Evolutionary conservation across 2,888 invertebrate genomes (phyloP), one percentile per base, ranked within the genome.

Genomic region (Dicycla oo): DNA sequence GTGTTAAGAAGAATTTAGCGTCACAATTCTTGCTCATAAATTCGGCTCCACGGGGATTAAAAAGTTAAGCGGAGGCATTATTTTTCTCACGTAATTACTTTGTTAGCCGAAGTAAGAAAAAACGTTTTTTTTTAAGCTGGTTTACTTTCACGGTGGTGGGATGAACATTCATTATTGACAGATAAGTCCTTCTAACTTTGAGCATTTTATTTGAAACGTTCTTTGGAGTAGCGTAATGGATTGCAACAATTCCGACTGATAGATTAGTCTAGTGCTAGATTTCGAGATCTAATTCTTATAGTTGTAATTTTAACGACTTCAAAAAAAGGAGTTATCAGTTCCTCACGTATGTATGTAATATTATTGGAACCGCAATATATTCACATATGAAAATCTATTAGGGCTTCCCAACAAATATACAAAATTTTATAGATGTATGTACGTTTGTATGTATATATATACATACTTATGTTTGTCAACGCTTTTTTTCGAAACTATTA

Each of bases 31-130:
- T 78, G 74, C 80, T 83, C 84, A 87, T 89, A 90, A 89, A 88
- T 89, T 86, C 75, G 70, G 60, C 84, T 86, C 86, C 77, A 64
- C 45, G 58, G 80, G 87, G 86, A 88, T 89, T 88, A 87, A 80
- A 86, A 87, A 88, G 81, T 86, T 88, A 88, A 87, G 80, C 73
- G 80, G 69, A 66, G 80, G 80, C 81, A 85, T 86, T 86, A 86
- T 86, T 86, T 88, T 85, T 83, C 81, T 83, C 81, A 83, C 83
- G 82, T 86, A 88, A 88, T 88, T 88, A 88, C 86, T 84, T 84
- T 86, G 81, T 80, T 83, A 79, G 77, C 70, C 58, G 68, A 79
- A 85, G 83, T 84, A 82, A 82, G 81, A 83, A 81, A 80, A 80
- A 70, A 81, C 78, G 69, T 64, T 76, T 80, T 64, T 76, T 80